Percentiles rank a stretch among this genome's conserved stretches.
phyloP scores from a whole-genome alignment of 2,113 vertebrate species.

The Zeus faber region DNA sequence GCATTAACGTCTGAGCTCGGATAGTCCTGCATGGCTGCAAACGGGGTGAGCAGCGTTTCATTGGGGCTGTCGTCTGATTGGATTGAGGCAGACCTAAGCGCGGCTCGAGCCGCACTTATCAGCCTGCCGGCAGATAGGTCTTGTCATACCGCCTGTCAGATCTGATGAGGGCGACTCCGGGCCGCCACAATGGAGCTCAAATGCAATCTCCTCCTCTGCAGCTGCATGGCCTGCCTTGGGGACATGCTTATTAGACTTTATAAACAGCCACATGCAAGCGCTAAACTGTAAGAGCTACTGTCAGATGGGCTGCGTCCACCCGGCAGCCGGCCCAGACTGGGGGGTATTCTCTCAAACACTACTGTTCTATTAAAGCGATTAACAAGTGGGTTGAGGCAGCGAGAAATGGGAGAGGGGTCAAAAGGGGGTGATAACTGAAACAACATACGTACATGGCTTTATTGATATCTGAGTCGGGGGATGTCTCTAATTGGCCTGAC shows the following conservation, averaged over 20 bases:
- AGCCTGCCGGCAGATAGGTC: constrained; percentile 70
- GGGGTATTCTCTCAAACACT: constrained; percentile 28
- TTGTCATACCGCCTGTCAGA: constrained; percentile 76
- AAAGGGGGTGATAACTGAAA: too few species aligned
- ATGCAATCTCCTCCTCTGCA: constrained; percentile 72
- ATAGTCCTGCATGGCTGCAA: constrained; percentile 34
- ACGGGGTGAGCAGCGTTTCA: constrained; percentile 41
- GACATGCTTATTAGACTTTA: constrained; percentile 71
- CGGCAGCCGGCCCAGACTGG: constrained; percentile 27
- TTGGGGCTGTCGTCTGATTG: constrained; percentile 63
- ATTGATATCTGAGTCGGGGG: too few species aligned
- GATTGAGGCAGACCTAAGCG: constrained; percentile 72
- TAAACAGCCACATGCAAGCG: constrained; percentile 67
- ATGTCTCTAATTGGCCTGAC: too few species aligned
- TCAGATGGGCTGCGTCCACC: constrained; percentile 37
- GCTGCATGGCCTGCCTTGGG: constrained; percentile 58
- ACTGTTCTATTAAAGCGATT: constrained; percentile 27
- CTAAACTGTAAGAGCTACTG: constrained; percentile 58
- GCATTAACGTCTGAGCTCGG: constrained; percentile 45
- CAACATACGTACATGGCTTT: too few species aligned
- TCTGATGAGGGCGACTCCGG: constrained; percentile 67
- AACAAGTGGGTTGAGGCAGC: constrained; percentile 5
- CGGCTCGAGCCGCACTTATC: constrained; percentile 69
- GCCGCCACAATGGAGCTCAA: constrained; percentile 72
- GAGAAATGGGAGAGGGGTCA: too few species aligned